Base-by-base conservation (phyloP, 1,140 invertebrate genomes). In the Trachymyrmex septentrionalis region DNA sequence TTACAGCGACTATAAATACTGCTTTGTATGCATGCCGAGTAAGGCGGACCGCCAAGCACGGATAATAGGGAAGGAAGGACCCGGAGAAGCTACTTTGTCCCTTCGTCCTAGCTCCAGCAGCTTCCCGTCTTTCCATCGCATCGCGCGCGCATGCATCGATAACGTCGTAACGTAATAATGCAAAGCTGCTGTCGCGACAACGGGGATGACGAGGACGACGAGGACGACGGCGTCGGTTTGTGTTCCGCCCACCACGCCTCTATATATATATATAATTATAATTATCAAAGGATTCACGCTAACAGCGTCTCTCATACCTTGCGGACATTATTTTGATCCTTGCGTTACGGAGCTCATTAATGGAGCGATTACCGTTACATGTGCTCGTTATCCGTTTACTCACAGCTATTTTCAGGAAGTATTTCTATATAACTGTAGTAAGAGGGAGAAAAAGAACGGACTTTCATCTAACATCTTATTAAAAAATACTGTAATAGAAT, bases 41-140 rank as follows among this genome's bases (percentile, higher is more conserved):
- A 88, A 93, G 38, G 90, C 90, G 92, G 91, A 90, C 88, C 87
- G 92, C 90, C 92, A 93, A 92, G 88, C 89, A 87, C 89, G 88
- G 92, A 92, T 93, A 93, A 93, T 93, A 92, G 92, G 88, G 91
- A 94, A 92, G 92, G 92, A 91, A 90, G 66, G 77, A 78, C 87
- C 75, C 64, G 57, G 90, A 90, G 92, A 91, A 92, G 92, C 88
- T 92, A 93, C 90, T 93, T 93, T 93, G 92, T 92, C 87, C 44
- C 80, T 84, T 84, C 69, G 80, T 75, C 69, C 80, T 84, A 73
- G 55, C 24, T 24, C 27, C 87, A 85, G 63, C 76, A 80, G 69
- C 71, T 85, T 63, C 86, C 59, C 24, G 19, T 84, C 57, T 44
- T 87, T 9, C 34, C 71, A 30, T 66, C 59, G 55, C 9, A 34